Percentiles rank a stretch among this genome's conserved stretches.
phyloP scores from a whole-genome alignment of 2,797 vertebrate genomes.

The Meda fulgida region DNA sequence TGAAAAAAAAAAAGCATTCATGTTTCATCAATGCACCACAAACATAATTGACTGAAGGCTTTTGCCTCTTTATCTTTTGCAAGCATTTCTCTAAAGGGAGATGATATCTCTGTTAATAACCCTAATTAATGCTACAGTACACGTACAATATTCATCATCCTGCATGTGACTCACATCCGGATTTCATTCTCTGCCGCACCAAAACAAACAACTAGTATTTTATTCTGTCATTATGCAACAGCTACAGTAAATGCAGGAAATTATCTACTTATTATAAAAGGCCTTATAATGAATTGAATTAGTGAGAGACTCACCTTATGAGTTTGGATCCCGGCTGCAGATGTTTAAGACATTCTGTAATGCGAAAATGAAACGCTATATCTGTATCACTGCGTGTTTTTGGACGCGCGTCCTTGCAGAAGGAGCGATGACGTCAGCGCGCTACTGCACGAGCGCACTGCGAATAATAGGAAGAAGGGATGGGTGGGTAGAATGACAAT shows the following conservation, averaged over 20 bases:
- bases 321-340: neutral
- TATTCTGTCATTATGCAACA: neutral
- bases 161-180: neutral
- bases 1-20: neutral
- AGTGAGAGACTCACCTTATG: neutral
- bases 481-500: neutral
- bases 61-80: neutral
- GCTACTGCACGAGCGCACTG: constrained; percentile 1
- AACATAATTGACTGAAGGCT: neutral
- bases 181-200: constrained; percentile 43
- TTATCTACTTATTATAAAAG: neutral
- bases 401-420: constrained; percentile 30
- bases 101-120: neutral
- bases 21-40: neutral
- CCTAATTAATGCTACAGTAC: neutral
- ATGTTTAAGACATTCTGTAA: constrained; percentile 9
- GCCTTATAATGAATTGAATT: neutral
- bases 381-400: constrained; percentile 2
- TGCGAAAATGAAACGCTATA: neutral
- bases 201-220: constrained; percentile 41
- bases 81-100: neutral
- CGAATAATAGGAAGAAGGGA: neutral
- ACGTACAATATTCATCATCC: neutral
- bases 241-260: neutral
- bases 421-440: constrained; percentile 67